Evolutionary conservation across 1,140 invertebrate genomes (phyloP).

Genomic region (Orchesella cincta): DNA sequence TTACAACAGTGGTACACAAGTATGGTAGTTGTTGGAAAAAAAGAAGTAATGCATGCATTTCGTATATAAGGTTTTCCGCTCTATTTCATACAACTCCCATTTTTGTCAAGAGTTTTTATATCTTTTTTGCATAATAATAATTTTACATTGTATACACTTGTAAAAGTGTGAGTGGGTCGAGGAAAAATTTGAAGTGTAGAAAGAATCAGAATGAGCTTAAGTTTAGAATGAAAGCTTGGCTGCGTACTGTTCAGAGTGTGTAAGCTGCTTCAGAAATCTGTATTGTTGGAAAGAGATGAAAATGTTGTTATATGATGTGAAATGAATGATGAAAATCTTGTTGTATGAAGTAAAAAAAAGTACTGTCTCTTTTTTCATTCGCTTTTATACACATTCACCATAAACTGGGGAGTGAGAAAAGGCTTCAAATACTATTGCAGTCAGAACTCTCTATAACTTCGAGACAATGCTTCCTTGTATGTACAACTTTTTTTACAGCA

Average conservation of each 20-base stretch:
- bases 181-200: no score
- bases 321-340: not conserved
- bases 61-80: not conserved
- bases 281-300: not conserved
- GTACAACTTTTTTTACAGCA: not conserved
- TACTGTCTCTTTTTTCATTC: no score
- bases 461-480: not conserved
- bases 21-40: no score
- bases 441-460: no score
- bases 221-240: not conserved
- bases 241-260: not conserved
- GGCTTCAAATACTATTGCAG: no score
- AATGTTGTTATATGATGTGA: not conserved
- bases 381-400: no score
- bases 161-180: not conserved
- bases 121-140: not conserved
- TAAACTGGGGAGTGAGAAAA: no score
- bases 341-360: not conserved
- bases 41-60: no score
- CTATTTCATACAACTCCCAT: not conserved
- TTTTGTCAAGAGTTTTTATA: not conserved
- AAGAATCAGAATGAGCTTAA: not conserved
- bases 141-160: not conserved
- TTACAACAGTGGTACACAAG: no score
- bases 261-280: not conserved